These are phyloP conservation scores for Drosophila suzukii DNA, from an alignment of 1,140 invertebrate species.

Conservation along the genomic window DNA sequence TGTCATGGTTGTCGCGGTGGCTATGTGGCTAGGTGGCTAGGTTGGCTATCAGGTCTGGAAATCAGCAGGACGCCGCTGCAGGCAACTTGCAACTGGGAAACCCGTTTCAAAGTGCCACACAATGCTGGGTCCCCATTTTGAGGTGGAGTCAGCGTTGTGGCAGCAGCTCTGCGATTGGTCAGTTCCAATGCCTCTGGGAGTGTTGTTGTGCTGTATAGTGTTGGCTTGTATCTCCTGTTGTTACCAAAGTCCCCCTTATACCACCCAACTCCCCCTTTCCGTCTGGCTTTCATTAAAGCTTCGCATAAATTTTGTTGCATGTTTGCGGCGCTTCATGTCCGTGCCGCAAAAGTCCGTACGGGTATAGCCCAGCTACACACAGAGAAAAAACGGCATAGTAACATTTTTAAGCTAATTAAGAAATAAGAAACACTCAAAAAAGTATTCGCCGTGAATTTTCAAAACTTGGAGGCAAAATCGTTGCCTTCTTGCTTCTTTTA, in stretches of 20 bases:
- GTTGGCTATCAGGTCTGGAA: slow-evolving; percentile 57
- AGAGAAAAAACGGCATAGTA: too few species aligned
- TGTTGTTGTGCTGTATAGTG: slow-evolving; percentile 17
- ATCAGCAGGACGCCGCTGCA: slow-evolving; percentile 72
- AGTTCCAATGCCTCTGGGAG: slow-evolving; percentile 5
- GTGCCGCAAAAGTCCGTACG: slow-evolving; percentile 23
- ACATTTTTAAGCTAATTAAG: too few species aligned
- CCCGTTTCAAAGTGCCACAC: slow-evolving; percentile 52
- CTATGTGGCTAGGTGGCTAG: slow-evolving; percentile 36
- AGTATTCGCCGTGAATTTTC: too few species aligned
- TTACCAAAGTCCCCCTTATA: neutral
- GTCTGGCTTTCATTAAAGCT: slow-evolving; percentile 71
- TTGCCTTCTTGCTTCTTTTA: too few species aligned
- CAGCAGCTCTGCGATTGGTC: slow-evolving; percentile 62
- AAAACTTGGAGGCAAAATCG: too few species aligned
- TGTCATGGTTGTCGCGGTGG: slow-evolving; percentile 29
- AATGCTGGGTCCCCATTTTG: slow-evolving; percentile 66
- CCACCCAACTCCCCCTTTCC: neutral
- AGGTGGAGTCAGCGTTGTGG: slow-evolving; percentile 68
- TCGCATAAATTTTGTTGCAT: slow-evolving; percentile 83
- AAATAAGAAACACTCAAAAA: too few species aligned
- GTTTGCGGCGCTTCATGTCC: slow-evolving; percentile 64
- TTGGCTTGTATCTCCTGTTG: neutral
- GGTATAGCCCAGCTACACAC: slow-evolving; percentile 64
- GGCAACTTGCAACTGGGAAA: slow-evolving; percentile 46